Evolutionary conservation across 2,888 invertebrate genomes (phyloP).

Genomic region (Aphodius sticticus): DNA sequence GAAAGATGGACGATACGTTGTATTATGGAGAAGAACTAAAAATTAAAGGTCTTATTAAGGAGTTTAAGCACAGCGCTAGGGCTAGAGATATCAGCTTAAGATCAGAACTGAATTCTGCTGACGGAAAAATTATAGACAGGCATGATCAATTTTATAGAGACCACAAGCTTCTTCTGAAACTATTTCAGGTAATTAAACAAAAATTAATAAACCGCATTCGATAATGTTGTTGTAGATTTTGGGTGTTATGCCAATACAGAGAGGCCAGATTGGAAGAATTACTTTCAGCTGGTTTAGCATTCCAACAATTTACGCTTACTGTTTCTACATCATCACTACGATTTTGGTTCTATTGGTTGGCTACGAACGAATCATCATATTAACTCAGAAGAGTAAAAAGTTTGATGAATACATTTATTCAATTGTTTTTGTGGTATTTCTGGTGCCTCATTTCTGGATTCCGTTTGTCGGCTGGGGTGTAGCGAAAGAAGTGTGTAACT

Average conservation of each 20-base stretch:
- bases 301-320: slow-evolving; percentile 71
- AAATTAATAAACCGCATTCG: not conserved
- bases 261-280: slow-evolving; percentile 60
- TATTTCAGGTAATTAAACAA: slow-evolving; percentile 61
- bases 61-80: slow-evolving; percentile 51
- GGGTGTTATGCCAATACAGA: slow-evolving; percentile 70
- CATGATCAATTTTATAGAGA: slow-evolving; percentile 75
- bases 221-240: slow-evolving; percentile 59
- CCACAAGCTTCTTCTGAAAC: slow-evolving; percentile 69
- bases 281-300: slow-evolving; percentile 71
- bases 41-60: slow-evolving; percentile 29
- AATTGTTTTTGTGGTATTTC: slow-evolving; percentile 70
- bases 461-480: slow-evolving; percentile 77
- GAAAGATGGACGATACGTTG: slow-evolving; percentile 20
- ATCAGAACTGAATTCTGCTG: slow-evolving; percentile 64
- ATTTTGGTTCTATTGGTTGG: slow-evolving; percentile 68
- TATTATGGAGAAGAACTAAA: slow-evolving; percentile 31
- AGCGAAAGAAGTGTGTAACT: slow-evolving; percentile 72
- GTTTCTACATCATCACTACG: slow-evolving; percentile 69
- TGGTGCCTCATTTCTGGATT: slow-evolving; percentile 75
- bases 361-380: slow-evolving; percentile 67
- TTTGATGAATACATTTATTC: slow-evolving; percentile 78
- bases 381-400: slow-evolving; percentile 66
- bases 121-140: slow-evolving; percentile 67
- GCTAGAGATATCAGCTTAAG: slow-evolving; percentile 57